Conservation (phyloP, 2,797 vertebrate genomes). For the Syngnathus acus region DNA sequence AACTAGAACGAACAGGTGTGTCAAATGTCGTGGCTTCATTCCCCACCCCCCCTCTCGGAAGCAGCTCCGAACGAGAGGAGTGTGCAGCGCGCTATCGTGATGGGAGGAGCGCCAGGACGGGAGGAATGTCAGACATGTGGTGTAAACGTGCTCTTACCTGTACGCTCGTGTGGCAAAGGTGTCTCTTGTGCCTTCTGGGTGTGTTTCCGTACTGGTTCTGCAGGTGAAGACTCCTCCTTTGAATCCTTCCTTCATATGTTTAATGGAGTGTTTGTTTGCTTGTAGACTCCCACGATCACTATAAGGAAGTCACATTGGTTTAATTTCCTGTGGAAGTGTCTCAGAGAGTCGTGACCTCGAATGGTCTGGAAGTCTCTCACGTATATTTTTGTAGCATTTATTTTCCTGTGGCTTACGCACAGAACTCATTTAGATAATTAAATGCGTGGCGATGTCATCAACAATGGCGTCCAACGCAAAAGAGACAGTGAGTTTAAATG, state of each 20-base stretch:
- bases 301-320: neutral
- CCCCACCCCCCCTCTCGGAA: no score
- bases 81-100: neutral
- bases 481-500: no score
- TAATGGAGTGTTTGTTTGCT: neutral
- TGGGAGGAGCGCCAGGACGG: constrained; percentile 2
- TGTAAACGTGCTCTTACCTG: constrained; percentile 32
- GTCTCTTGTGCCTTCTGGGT: constrained; percentile 11
- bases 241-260: neutral
- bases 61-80: neutral
- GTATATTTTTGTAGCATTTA: neutral
- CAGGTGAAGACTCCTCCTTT: constrained; percentile 13
- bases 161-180: constrained; percentile 15
- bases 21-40: neutral
- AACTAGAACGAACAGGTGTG: neutral
- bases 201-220: constrained; percentile 36
- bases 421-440: neutral
- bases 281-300: neutral
- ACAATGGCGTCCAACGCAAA: no score
- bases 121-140: constrained; percentile 45
- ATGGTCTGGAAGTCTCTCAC: neutral
- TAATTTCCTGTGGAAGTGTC: neutral
- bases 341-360: neutral
- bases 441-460: no score
- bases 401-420: neutral